A percentile compares a stretch with the other conserved stretches of the same genome.
phyloP scores from a whole-genome alignment of 2,113 vertebrate species.

The Xyliphius kryptos region DNA sequence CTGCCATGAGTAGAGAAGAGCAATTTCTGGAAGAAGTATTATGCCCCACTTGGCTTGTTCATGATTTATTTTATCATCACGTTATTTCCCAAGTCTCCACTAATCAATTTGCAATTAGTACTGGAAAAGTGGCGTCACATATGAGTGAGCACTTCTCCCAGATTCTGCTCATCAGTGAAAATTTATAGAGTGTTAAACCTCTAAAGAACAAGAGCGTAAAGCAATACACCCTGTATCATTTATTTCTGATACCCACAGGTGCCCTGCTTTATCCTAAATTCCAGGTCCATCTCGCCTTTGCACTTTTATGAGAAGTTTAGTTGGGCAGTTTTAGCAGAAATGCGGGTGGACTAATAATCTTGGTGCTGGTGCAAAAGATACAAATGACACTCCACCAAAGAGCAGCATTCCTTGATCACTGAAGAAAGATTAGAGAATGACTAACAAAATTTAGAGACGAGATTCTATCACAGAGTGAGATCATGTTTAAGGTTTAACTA shows the following conservation, averaged over 20 bases:
- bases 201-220: slow-evolving; percentile 9
- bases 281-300: neutral
- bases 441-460: too few species aligned
- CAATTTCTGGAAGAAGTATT: slow-evolving; percentile 42
- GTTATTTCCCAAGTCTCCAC: slow-evolving; percentile 53
- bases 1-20: slow-evolving; percentile 5
- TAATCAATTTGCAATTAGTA: slow-evolving; percentile 58
- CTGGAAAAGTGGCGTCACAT: slow-evolving; percentile 52
- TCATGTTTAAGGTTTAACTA: too few species aligned
- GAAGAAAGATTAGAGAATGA: too few species aligned
- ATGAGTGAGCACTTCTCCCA: slow-evolving; percentile 39
- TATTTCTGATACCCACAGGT: slow-evolving; percentile 1
- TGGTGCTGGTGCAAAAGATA: too few species aligned
- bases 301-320: too few species aligned
- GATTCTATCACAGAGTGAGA: too few species aligned
- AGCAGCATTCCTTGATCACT: too few species aligned
- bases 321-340: too few species aligned
- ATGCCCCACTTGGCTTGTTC: slow-evolving; percentile 38
- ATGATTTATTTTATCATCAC: slow-evolving; percentile 45
- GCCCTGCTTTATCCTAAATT: slow-evolving; percentile 1
- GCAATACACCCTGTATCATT: neutral
- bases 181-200: slow-evolving; percentile 31
- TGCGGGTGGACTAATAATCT: too few species aligned
- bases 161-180: slow-evolving; percentile 36
- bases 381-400: too few species aligned